phyloP scores from a whole-genome alignment of 64 coral and sea anemone genomes.

The Dendronephthya gigantea region DNA sequence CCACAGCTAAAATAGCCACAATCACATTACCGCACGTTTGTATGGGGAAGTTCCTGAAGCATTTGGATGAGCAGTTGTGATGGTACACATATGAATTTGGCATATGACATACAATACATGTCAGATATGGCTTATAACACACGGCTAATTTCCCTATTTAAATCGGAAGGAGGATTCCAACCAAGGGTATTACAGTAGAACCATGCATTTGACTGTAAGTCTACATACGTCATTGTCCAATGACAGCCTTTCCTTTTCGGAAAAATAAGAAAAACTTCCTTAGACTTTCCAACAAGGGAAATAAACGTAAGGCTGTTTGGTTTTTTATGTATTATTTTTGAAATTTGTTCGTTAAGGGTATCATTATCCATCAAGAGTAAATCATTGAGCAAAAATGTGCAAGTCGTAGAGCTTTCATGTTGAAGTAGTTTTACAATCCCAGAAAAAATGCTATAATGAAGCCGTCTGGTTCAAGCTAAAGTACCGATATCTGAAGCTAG shows the following conservation, averaged over 20 bases:
- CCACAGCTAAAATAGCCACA: constrained; percentile 35
- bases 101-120: not conserved
- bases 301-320: not conserved
- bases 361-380: not conserved
- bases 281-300: not conserved
- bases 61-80: constrained; percentile 18
- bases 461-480: not conserved
- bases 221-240: constrained; percentile 24
- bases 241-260: not conserved
- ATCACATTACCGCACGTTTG: constrained; percentile 54
- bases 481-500: not conserved
- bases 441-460: not conserved
- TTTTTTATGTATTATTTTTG: not conserved
- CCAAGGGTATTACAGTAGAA: constrained; percentile 45
- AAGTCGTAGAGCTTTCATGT: not conserved
- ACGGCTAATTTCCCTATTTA: constrained; percentile 12
- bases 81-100: not conserved
- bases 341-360: not conserved
- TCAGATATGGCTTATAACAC: constrained; percentile 30
- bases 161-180: constrained; percentile 38
- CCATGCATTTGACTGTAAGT: constrained; percentile 43
- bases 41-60: constrained; percentile 37
- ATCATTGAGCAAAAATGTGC: not conserved
- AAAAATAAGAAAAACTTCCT: not conserved
- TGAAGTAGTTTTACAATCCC: not conserved